Evolutionary conservation across 2,797 vertebrate genomes (phyloP), one percentile per base, ranked within the genome.

Genomic region (Gobio occitaniae): DNA sequence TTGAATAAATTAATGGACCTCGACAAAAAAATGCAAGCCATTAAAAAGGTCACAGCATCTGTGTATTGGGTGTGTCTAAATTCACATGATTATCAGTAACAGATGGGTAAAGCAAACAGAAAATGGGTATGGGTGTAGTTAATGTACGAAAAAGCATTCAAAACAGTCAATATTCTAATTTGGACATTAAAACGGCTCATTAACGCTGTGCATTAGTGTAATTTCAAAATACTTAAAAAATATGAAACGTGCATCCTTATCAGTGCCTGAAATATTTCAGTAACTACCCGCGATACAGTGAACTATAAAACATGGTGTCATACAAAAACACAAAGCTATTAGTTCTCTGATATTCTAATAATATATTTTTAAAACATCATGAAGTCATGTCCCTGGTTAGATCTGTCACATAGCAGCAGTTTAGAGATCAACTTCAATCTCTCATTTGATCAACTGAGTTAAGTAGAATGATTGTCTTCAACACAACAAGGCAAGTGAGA

Each of bases 401-500:
- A 66, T 83, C 41, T 11, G 61, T 7, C 61, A 75, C 38, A 50
- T 50, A 88, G 76, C 85, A 89, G 82, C 86, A 88, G 76, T 44
- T 68, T 68, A 32, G 19, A 76, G 84, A 82, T 66, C 76, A 25
- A 25, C 74, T 69, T 70, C 38, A 10, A 32, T 41, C 50, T 84
- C 68, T 61, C n/a, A 17, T 82, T 81, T 78, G 6, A 78, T 70
- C 38, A 5, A 68, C 78, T 72, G 80, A 65, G 68, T 87, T 88
- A n/a, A n/a, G 83, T 59, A 85, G 50, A 75, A 44, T 70, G 82
- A 91, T 84, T 91, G 81, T 89, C 86, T 83, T 85, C 29, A 85
- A 65, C 50, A 15, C 25, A 54, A 84, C 48, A 81, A 88, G 74
- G 41, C 76, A 65, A 87, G 66, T 84, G 47, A 66, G n/a, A 74